A percentile compares a stretch with the other conserved stretches of the same genome.
phyloP scores from a whole-genome alignment of 2,888 invertebrate species.

The Buathra laborator region DNA sequence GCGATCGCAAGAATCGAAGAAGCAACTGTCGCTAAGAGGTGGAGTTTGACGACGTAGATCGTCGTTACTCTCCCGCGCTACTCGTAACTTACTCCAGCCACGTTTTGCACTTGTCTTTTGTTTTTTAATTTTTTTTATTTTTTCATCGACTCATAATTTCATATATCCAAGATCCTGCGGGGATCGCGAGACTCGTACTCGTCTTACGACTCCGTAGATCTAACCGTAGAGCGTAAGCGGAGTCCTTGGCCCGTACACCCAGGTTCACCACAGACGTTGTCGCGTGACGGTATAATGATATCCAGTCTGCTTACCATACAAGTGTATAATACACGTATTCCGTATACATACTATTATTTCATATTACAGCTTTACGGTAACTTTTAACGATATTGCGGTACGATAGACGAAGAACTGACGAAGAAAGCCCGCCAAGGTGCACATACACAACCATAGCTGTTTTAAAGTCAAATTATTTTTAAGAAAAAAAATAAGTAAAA shows the following conservation, averaged over 20 bases:
- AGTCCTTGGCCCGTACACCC: conserved; percentile 66
- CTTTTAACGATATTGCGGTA: not conserved
- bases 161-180: conserved; percentile 25
- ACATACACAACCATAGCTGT: conserved; percentile 21
- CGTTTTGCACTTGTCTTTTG: conserved; percentile 4
- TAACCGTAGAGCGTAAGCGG: conserved; percentile 23
- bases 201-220: conserved; percentile 59
- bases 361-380: conserved; percentile 7
- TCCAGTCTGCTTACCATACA: conserved; percentile 50
- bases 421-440: conserved; percentile 40
- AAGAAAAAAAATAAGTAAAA: not conserved
- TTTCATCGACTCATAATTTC: conserved; percentile 7
- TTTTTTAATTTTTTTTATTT: conserved; percentile 3
- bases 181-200: conserved; percentile 34
- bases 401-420: conserved; percentile 11
- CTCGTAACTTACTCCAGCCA: conserved; percentile 33
- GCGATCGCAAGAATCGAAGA: conserved; percentile 55
- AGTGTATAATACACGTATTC: conserved; percentile 21
- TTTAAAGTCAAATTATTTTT: not conserved
- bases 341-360: conserved; percentile 14
- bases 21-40: conserved; percentile 49
- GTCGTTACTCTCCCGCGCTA: conserved; percentile 38
- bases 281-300: conserved; percentile 66
- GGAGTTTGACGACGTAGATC: conserved; percentile 18
- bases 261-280: conserved; percentile 67